Base-by-base conservation (phyloP, 1,140 invertebrate species). In the Drosophila simulans region DNA sequence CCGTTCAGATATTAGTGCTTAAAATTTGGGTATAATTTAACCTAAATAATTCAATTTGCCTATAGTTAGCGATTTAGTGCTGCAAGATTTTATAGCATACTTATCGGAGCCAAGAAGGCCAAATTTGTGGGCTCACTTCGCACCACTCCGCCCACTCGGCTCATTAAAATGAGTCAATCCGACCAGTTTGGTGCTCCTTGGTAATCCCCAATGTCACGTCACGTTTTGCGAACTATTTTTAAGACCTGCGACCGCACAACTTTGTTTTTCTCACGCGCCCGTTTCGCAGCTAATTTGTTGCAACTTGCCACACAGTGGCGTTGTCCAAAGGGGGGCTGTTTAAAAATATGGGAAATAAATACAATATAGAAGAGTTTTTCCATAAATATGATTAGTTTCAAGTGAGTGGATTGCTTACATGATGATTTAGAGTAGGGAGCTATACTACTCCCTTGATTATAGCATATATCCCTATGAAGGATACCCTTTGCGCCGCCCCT, bases 211-310 rank as follows among this genome's bases (percentile, higher is more conserved):
- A 70, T 76, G 72, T 75, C 71, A 76, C 34, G 35, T 65, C 71
- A 75, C 49, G 51, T 68, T 70, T 68, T 39, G 34, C 63, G 34
- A 56, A 35, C 52, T 70, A 70, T 70, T 70, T 70, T 70, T 57
- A 70, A 70, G 66, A 70, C 42, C 51, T 76, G 62, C 60, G 53
- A 75, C 72, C 48, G 72, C 53, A 66, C 57, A 60, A 73, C 63
- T 86, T 75, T 52, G 65, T 57, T 77, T 89, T 88, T 88, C 83
- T 88, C 83, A 88, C 83, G 83, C 83, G 83, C 83, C 83, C 83
- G 71, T 88, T 88, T 80, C 43, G 83, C 80, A 69, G 64, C 62
- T 82, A 77, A 73, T 62, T 73, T 75, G 78, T 71, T 86, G 82
- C 82, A 85, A 76, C 71, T 85, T 84, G 13, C 45, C 20, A 27